Conservation (phyloP, 2,797 vertebrate species). For the Cottoperca gobio region DNA sequence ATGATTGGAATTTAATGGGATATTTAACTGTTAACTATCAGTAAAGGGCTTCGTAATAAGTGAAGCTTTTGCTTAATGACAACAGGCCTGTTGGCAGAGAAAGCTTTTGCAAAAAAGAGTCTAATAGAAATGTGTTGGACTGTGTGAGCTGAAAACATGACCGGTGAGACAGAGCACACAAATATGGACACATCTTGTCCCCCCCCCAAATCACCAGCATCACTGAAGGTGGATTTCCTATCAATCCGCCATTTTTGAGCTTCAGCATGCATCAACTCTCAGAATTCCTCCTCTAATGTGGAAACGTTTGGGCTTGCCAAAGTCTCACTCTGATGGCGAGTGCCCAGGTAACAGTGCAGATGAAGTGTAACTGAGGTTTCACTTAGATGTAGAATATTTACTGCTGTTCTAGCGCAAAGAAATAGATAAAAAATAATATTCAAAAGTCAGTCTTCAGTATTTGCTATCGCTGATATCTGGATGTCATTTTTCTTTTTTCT, state of each 20-base stretch:
- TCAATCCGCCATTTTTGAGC: conserved; percentile 36
- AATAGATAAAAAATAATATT: not conserved
- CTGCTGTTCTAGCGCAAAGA: not conserved
- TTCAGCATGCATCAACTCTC: conserved; percentile 35
- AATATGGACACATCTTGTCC: not conserved
- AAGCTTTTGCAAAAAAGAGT: not conserved
- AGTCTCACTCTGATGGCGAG: conserved; percentile 11
- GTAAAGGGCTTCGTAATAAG: not conserved
- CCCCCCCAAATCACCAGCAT: not conserved
- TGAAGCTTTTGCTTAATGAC: not conserved
- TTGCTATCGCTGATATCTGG: not conserved
- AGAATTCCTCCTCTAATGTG: conserved; percentile 67
- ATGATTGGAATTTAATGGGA: conserved; percentile 6
- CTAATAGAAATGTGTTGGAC: not conserved
- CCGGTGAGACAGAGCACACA: not conserved
- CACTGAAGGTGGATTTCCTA: conserved; percentile 21
- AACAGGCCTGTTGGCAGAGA: not conserved
- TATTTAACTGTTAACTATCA: not conserved
- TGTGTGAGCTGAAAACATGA: not conserved
- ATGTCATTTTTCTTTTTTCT: not conserved
- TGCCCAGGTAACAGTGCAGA: conserved; percentile 46
- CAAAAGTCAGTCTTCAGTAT: not conserved
- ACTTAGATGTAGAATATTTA: not conserved
- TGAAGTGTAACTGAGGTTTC: conserved; percentile 17
- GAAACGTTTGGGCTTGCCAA: conserved; percentile 67